Conservation (phyloP, 2,888 invertebrate genomes). For the Eudemis profundana region DNA sequence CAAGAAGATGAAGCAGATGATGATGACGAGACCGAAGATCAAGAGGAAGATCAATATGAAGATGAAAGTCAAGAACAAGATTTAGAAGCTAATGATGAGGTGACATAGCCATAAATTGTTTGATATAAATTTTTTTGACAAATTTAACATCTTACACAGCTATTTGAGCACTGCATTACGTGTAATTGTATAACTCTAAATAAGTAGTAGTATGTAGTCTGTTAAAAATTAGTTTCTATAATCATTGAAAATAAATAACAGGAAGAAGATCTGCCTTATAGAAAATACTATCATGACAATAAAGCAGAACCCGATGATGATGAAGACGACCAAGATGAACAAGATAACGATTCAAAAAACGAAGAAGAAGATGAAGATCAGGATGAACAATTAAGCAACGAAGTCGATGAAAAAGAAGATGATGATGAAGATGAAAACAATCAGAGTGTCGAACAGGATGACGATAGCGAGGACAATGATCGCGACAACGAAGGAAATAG, state of each 20-base stretch:
- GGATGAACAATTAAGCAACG: conserved; percentile 41
- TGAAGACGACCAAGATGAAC: conserved; percentile 53
- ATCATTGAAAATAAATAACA: conserved; percentile 40
- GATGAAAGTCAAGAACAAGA: conserved; percentile 64
- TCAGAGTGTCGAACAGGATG: conserved; percentile 52
- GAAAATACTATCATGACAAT: conserved; percentile 48
- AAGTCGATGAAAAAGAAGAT: conserved; percentile 56
- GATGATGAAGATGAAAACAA: conserved; percentile 49
- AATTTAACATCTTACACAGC: background rate
- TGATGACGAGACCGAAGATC: conserved; percentile 50
- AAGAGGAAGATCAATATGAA: conserved; percentile 56
- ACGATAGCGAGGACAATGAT: conserved; percentile 65
- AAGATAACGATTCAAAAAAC: conserved; percentile 56
- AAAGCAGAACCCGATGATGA: conserved; percentile 55
- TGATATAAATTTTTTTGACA: background rate
- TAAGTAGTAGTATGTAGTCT: conserved; percentile 12
- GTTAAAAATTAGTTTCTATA: conserved; percentile 17
- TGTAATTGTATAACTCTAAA: background rate
- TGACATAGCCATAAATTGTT: conserved; percentile 59
- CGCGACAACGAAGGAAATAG: conserved; percentile 38
- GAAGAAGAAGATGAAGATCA: conserved; percentile 51
- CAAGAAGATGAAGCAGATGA: conserved; percentile 54
- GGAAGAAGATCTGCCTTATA: conserved; percentile 52
- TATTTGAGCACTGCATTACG: background rate
- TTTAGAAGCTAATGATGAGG: conserved; percentile 55